Evolutionary conservation across 1,140 invertebrate species (phyloP), one percentile per base, ranked within the genome.

Genomic region (Cyrtorhinus lividipennis): DNA sequence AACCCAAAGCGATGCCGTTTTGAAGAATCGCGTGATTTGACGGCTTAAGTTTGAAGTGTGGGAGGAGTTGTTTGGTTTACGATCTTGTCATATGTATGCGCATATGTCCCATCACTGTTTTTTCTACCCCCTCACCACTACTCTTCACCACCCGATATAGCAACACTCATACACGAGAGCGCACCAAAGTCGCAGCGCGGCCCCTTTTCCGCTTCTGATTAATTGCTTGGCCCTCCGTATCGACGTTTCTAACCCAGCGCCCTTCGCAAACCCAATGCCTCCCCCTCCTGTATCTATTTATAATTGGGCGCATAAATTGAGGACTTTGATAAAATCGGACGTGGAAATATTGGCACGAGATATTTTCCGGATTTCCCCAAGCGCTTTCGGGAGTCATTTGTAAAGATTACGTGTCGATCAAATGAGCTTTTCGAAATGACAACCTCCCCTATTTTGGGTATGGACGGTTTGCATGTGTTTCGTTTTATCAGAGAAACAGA

Each of bases 11-110:
- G 30, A 5, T 15, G 30, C 30, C 30, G 30, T 8, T 38, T 8
- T 38, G 30, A 38, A 38, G 30, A 38, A 38, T 38, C 5, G 15
- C 30, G 30, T 38, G 30, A 38, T 38, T 38, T 38, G 30, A 8
- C 5, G 5, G 5, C 30, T 38, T 38, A 38, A 38, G 30, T 38
- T 38, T 38, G 30, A 38, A 38, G 30, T 5, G 30, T 8, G 15
- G 30, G 30, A 38, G 30, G 30, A 38, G 30, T 38, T 38, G 15
- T 38, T 38, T 57, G 56, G 56, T 57, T 57, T 57, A 57, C 56
- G 56, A 57, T 57, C 56, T 57, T 57, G 56, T 57, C 56, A 57
- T 38, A 38, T 57, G 56, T 57, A 57, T 57, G 56, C 56, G 24
- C 56, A 57, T 57, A 56, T 56, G 48, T 56, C 48, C 15, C 15